Conservation (phyloP, 2,113 vertebrate species). For the Bufo bufo region DNA sequence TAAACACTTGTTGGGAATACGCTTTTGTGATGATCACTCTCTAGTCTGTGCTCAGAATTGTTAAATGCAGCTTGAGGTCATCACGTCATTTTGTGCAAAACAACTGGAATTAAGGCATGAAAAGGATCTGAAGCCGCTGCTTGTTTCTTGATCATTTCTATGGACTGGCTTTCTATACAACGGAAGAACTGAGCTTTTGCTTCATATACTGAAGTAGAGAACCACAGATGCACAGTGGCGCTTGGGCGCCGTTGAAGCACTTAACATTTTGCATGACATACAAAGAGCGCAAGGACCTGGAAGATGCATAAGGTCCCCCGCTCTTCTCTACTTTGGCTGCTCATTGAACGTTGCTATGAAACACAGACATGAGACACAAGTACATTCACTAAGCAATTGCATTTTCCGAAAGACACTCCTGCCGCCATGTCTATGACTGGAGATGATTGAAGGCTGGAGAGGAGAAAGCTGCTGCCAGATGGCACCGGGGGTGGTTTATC, state of each 20-base stretch:
- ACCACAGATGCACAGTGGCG: neutral
- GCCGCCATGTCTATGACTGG: no score
- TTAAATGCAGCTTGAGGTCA: neutral
- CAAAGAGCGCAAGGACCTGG: neutral
- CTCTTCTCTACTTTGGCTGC: neutral
- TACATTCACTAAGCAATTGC: no score
- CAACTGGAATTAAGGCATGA: neutral
- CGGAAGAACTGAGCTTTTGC: neutral
- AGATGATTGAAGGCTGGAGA: no score
- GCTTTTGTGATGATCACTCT: no score
- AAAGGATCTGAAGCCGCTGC: no score
- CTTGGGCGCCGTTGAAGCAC: neutral
- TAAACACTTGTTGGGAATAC: no score
- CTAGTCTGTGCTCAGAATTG: no score
- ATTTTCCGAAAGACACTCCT: no score
- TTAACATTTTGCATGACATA: neutral
- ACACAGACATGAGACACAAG: neutral
- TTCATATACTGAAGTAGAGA: neutral
- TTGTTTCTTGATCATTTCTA: neutral
- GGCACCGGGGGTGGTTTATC: no score
- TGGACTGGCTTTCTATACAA: neutral
- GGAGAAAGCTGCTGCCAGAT: no score
- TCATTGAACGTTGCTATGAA: neutral
- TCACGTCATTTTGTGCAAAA: neutral
- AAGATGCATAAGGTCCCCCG: neutral